Base-by-base conservation (phyloP, 1,140 invertebrate genomes). In the Physella acuta region DNA sequence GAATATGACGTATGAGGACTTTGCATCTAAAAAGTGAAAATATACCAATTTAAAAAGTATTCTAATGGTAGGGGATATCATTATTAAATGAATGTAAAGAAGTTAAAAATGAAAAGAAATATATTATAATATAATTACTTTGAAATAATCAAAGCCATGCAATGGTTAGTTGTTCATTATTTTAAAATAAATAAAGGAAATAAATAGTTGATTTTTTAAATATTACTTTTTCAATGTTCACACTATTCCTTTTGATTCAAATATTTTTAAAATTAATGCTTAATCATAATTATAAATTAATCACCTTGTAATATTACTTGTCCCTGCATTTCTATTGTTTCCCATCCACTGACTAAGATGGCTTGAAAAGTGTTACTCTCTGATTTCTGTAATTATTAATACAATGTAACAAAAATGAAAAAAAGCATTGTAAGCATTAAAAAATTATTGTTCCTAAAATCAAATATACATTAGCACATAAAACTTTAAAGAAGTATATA, bases 351-450 rank as follows among this genome's bases (percentile, higher is more conserved):
- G 31, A 60, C 34, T 16, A 16, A 60, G 37, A 60, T 36, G n/a
- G 58, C 58, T 60, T 60, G 58, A 24, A 60, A 60, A 11, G 58
- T 60, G 34, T 60, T 60, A 11, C 34, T 34, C 33, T 60, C 58
- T 14, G 5, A 17, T 34, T 1, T 17, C 58, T 60, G 58, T 60
- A 11, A 20, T n/a, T n/a, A n/a, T n/a, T n/a, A n/a, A n/a, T n/a
- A n/a, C n/a, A n/a, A n/a, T n/a, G n/a, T n/a, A n/a, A n/a, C n/a
- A n/a, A n/a, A n/a, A n/a, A 44, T 11, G 20, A 44, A 44, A 11
- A 44, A 44, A 44, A 44, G 20, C 20, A 11, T 44, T 44, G 39
- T 20, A 44, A 44, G 20, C 20, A 44, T 20, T 44, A 44, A 11
- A 11, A 44, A 44, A 44, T 11, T 44, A 44, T 44, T 44, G 8